A percentile compares a stretch with the other conserved stretches of the same genome.
Evolutionary conservation across 1,140 invertebrate species (phyloP).

Genomic region (Zaprionus davidi): DNA sequence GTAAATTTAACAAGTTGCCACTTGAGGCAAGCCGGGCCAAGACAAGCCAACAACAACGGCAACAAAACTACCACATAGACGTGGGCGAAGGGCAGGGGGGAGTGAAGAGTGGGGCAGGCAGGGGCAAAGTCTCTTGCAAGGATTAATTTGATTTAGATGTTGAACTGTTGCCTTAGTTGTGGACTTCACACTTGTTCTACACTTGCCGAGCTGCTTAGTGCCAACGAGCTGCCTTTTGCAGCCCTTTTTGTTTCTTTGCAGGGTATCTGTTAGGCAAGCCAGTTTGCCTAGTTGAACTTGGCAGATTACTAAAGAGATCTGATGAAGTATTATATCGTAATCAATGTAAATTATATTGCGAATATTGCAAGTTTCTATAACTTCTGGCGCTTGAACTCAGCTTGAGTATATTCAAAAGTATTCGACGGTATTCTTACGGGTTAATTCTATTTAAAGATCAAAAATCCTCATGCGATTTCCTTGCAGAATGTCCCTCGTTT

Average conservation of each 20-base stretch:
- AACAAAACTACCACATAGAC: slow-evolving; percentile 48
- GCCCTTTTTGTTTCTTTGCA: background rate
- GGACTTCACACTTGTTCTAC: slow-evolving; percentile 46
- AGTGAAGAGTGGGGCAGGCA: slow-evolving; percentile 9
- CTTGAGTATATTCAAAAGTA: no score
- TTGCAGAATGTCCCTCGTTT: background rate
- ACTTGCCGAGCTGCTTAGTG: slow-evolving; percentile 31
- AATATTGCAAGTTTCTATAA: no score
- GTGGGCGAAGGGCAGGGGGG: background rate
- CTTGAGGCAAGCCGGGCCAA: slow-evolving; percentile 58
- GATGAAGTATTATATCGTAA: background rate
- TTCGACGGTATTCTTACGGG: no score
- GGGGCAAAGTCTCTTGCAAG: slow-evolving; percentile 49
- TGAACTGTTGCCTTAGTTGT: slow-evolving; percentile 60
- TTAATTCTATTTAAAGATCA: no score
- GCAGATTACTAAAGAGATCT: background rate
- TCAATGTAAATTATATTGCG: no score
- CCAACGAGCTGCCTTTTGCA: slow-evolving; percentile 13
- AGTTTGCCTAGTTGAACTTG: background rate
- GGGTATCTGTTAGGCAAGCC: background rate
- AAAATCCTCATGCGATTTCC: background rate
- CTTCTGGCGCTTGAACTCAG: no score
- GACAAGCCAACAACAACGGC: slow-evolving; percentile 56
- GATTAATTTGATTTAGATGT: slow-evolving; percentile 83
- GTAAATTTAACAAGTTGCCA: slow-evolving; percentile 81